Evolutionary conservation across 2,113 vertebrate species (phyloP).

Genomic region (Embiotoca jacksoni): DNA sequence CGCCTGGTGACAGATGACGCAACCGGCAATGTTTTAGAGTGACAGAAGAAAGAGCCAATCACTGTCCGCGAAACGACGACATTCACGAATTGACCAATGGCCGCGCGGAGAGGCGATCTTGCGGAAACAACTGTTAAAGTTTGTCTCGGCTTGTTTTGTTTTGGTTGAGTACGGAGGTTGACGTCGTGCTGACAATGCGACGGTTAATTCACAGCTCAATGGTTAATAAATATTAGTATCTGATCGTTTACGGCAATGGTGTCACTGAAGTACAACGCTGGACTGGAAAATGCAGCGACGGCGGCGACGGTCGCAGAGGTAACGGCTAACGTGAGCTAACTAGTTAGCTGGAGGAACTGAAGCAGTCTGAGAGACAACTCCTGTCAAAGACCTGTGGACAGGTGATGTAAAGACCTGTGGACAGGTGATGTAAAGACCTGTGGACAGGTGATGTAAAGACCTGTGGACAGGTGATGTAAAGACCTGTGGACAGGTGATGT

Average conservation of each 20-base stretch:
- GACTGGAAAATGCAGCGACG: constrained; percentile 52
- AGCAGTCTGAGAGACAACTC: no score
- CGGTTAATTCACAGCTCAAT: constrained; percentile 4
- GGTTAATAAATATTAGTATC: constrained; percentile 9
- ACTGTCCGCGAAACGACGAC: no score
- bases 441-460: no score
- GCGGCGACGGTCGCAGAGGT: constrained; percentile 72
- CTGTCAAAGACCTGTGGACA: no score
- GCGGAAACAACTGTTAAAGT: constrained; percentile 1
- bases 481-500: no score
- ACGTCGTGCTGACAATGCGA: constrained; percentile 18
- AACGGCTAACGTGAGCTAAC: constrained; percentile 13
- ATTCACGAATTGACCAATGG: constrained; percentile 66
- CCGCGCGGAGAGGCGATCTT: background rate
- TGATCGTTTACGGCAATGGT: constrained; percentile 59
- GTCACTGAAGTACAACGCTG: constrained; percentile 54
- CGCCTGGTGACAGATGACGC: background rate
- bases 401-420: no score
- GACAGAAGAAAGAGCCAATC: constrained; percentile 61
- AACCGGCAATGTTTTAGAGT: no score
- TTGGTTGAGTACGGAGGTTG: background rate
- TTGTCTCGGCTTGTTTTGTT: constrained; percentile 30
- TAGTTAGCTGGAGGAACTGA: no score
- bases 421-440: no score
- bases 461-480: no score